Evolutionary conservation across 2,888 invertebrate genomes (phyloP), one percentile per base, ranked within the genome.

Genomic region (Baronia brevicornis): DNA sequence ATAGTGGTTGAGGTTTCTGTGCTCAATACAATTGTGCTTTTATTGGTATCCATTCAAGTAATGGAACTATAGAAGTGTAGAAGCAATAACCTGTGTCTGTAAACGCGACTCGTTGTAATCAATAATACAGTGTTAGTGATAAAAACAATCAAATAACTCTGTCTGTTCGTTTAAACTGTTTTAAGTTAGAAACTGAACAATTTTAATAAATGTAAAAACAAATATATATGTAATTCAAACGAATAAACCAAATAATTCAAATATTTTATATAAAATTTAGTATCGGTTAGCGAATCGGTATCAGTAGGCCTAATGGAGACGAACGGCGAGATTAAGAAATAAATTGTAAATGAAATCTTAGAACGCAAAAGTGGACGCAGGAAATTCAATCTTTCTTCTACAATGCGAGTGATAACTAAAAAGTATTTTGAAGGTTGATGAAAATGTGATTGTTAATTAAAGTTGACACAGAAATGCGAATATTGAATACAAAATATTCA

Each of bases 371-470:
- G 54, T 58, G 55, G 63, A 68, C 67, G 69, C 46, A 59, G 65
- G 68, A 74, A 80, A 78, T 73, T 69, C 70, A 78, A 78, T 78
- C 69, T 66, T 37, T 42, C 47, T 45, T 47, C 56, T 49, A 69
- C 69, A 73, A 74, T 67, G 54, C 56, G 54, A 61, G 60, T 70
- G 74, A 78, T 72, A 77, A 67, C 64, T 60, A 58, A 49, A 62
- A 56, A 66, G 62, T 65, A 68, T 61, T 60, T 44, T 53, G 56
- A 63, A 66, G 67, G 67, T 70, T 72, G 74, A 78, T 79, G 73
- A 69, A 79, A 82, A 77, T 73, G 64, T 74, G 71, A 79, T 80
- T 79, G 74, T 66, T 80, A 84, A 84, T 82, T 82, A 82, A 75
- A 74, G 70, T 79, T 82, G 82, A 82, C 82, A 82, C 69, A 79